phyloP scores from a whole-genome alignment of 2,113 vertebrate species.

The Corydoras sp. region DNA sequence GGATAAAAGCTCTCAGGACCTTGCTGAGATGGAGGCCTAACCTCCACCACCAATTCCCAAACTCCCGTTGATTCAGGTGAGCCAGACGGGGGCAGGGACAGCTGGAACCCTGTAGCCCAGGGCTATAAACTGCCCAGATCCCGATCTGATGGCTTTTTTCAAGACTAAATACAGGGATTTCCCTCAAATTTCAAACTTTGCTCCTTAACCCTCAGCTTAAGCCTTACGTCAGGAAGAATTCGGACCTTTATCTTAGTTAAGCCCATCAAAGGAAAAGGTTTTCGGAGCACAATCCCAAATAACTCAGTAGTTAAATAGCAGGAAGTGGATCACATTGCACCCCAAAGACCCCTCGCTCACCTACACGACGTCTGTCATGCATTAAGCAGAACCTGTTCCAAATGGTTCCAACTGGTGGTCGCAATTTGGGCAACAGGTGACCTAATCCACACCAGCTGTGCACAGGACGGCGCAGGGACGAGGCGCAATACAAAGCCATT shows the following conservation, averaged over 20 bases:
- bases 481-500: conserved; percentile 28
- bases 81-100: too few relatives aligned
- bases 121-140: too few relatives aligned
- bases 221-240: background rate
- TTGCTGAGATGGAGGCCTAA: too few relatives aligned
- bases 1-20: too few relatives aligned
- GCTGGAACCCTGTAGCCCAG: too few relatives aligned
- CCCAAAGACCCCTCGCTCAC: conserved; percentile 13
- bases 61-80: too few relatives aligned
- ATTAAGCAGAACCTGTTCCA: conserved; percentile 4
- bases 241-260: conserved; percentile 4
- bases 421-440: conserved; percentile 56
- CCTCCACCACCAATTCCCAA: too few relatives aligned
- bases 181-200: background rate
- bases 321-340: conserved; percentile 31
- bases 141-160: too few relatives aligned
- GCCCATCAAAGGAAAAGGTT: conserved; percentile 17
- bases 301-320: conserved; percentile 7
- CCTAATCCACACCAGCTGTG: conserved; percentile 51
- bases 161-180: too few relatives aligned
- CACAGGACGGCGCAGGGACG: conserved; percentile 49
- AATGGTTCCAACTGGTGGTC: conserved; percentile 24
- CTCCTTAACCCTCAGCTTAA: background rate
- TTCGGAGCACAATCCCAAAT: background rate
- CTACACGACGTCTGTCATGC: conserved; percentile 8